Evolutionary conservation across 1,140 invertebrate species (phyloP).

Genomic region (Meloidogyne hapla): DNA sequence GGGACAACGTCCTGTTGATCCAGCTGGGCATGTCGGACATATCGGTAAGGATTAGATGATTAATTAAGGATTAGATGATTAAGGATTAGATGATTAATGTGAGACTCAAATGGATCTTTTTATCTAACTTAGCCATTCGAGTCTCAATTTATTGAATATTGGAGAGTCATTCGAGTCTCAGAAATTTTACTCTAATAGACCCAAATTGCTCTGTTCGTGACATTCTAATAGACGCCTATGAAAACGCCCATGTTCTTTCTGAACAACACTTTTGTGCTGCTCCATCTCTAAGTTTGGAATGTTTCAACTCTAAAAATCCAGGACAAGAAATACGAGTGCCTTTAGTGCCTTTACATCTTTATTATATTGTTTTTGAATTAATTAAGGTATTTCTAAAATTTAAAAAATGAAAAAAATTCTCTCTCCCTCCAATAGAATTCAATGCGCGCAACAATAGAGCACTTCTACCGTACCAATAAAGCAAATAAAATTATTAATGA

Average conservation of each 20-base stretch:
- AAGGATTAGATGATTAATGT: too few relatives aligned
- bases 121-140: background rate
- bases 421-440: conserved; percentile 72
- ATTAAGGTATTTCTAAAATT: conserved; percentile 73
- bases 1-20: background rate
- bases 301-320: conserved; percentile 61
- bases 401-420: conserved; percentile 6
- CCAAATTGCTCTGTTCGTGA: conserved; percentile 82
- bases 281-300: conserved; percentile 78
- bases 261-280: conserved; percentile 93
- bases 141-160: too few relatives aligned
- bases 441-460: conserved; percentile 79
- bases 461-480: conserved; percentile 68
- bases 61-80: too few relatives aligned
- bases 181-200: conserved; percentile 4
- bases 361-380: conserved; percentile 96
- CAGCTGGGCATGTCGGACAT: conserved; percentile 70
- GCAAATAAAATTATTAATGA: conserved; percentile 62
- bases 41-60: conserved; percentile 11
- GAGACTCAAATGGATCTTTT: too few relatives aligned
- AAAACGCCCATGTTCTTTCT: conserved; percentile 93
- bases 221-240: conserved; percentile 83
- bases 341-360: conserved; percentile 97
- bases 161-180: too few relatives aligned
- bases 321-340: conserved; percentile 74